These are phyloP conservation scores for Gallinago jamesoni DNA, from an alignment of 2,113 vertebrate species.

Conservation along the genomic window DNA sequence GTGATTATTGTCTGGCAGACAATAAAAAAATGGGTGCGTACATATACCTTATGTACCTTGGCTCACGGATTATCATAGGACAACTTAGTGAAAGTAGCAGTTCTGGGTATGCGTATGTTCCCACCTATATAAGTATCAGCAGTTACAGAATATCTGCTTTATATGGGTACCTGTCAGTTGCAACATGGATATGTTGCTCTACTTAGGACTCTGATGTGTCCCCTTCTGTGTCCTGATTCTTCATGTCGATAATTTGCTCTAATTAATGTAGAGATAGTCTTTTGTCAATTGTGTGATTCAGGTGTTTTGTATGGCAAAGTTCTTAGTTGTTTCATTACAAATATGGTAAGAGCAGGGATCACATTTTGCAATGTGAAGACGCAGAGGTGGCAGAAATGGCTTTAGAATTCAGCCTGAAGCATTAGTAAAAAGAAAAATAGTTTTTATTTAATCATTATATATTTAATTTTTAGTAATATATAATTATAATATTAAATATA, in stretches of 20 bases:
- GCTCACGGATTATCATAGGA: not conserved
- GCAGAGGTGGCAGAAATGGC: not conserved
- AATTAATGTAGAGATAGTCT: not conserved
- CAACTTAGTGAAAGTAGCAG: not conserved
- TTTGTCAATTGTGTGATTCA: not conserved
- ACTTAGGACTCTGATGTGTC: not conserved
- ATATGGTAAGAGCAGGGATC: not conserved
- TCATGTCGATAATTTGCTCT: not conserved
- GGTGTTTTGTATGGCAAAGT: not conserved
- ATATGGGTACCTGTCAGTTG: not conserved
- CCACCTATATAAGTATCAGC: not conserved
- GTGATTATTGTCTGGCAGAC: not conserved
- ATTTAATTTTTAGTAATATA: no score
- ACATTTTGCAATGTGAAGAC: not conserved
- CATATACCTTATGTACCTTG: not conserved
- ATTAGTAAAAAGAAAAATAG: not conserved
- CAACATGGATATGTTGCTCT: not conserved
- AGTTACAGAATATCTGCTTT: not conserved
- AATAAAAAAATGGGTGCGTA: not conserved
- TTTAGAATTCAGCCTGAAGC: not conserved
- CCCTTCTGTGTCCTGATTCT: not conserved
- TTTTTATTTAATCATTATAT: no score
- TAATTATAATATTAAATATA: no score
- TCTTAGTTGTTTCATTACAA: not conserved
- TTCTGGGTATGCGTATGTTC: not conserved